These are phyloP conservation scores for Aphidius ervi DNA, from an alignment of 1,140 invertebrate genomes.

Conservation along the genomic window DNA sequence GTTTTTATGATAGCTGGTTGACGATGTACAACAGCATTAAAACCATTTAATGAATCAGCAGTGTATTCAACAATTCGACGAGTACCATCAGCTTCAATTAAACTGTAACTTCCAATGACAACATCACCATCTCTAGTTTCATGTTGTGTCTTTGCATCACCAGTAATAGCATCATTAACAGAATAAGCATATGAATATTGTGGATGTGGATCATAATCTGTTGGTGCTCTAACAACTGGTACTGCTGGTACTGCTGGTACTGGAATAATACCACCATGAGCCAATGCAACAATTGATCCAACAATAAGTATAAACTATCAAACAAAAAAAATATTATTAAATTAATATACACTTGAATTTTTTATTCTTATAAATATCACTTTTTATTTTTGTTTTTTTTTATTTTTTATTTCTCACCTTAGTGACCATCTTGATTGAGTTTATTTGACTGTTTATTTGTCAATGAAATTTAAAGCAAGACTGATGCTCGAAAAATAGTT, in stretches of 20 bases:
- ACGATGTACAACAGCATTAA: slow-evolving; percentile 18
- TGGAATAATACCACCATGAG: background rate
- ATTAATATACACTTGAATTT: background rate
- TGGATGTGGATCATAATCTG: slow-evolving; percentile 16
- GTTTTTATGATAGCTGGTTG: slow-evolving; percentile 28
- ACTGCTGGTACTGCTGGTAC: slow-evolving; percentile 32
- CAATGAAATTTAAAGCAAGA: slow-evolving; percentile 34
- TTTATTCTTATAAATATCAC: too few species aligned
- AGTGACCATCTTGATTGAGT: slow-evolving; percentile 35
- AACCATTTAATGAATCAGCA: slow-evolving; percentile 20
- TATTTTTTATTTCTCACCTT: slow-evolving; percentile 38
- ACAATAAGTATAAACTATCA: background rate
- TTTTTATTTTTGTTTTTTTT: too few species aligned
- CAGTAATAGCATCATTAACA: slow-evolving; percentile 19
- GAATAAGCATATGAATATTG: slow-evolving; percentile 20
- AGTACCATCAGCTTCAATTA: slow-evolving; percentile 21
- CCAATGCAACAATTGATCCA: background rate
- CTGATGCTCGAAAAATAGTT: slow-evolving; percentile 39
- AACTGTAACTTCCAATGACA: slow-evolving; percentile 21
- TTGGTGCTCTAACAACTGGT: slow-evolving; percentile 26
- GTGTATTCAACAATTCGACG: slow-evolving; percentile 21
- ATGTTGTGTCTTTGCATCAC: slow-evolving; percentile 19
- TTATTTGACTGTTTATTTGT: slow-evolving; percentile 20
- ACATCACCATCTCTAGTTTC: slow-evolving; percentile 19
- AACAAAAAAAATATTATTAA: background rate